Percentiles rank a stretch among this genome's conserved stretches.
Conservation (phyloP, 1,140 invertebrate genomes). For the Megalopta genalis region DNA sequence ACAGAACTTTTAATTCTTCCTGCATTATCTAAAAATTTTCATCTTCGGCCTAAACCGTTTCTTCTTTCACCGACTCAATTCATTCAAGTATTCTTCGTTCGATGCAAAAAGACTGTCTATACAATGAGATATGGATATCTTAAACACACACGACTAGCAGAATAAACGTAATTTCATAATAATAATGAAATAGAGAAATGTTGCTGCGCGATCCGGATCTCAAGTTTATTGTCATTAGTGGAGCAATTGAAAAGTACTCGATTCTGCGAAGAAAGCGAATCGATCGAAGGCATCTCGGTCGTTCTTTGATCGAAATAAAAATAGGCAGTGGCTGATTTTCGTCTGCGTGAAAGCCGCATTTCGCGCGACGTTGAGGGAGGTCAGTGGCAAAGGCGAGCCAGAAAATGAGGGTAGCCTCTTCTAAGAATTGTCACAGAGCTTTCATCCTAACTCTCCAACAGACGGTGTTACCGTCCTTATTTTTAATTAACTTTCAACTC, state of each 20-base stretch:
- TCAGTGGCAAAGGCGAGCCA: constrained; percentile 51
- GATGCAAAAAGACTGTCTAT: no score
- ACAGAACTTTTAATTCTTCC: no score
- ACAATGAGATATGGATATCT: no score
- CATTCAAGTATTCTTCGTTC: no score
- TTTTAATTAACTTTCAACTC: constrained; percentile 8
- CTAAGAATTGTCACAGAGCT: constrained; percentile 32
- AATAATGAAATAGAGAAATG: no score
- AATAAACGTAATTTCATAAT: no score
- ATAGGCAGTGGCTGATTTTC: constrained; percentile 37
- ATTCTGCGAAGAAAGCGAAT: not conserved
- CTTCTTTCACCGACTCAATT: no score
- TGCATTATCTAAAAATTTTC: no score
- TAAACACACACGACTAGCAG: not conserved
- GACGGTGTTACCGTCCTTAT: not conserved
- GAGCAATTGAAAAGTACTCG: not conserved
- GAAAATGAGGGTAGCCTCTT: constrained; percentile 21
- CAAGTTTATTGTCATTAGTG: no score
- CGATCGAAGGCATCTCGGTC: constrained; percentile 13
- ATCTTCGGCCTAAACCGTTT: no score
- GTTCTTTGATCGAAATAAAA: constrained; percentile 40
- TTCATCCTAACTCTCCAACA: constrained; percentile 1
- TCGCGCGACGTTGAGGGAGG: constrained; percentile 42
- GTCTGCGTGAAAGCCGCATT: constrained; percentile 33
- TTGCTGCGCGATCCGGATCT: no score